A percentile compares a stretch with the other conserved stretches of the same genome.
Evolutionary conservation across 2,797 vertebrate species (phyloP).

Genomic region (Erethizon dorsatum): DNA sequence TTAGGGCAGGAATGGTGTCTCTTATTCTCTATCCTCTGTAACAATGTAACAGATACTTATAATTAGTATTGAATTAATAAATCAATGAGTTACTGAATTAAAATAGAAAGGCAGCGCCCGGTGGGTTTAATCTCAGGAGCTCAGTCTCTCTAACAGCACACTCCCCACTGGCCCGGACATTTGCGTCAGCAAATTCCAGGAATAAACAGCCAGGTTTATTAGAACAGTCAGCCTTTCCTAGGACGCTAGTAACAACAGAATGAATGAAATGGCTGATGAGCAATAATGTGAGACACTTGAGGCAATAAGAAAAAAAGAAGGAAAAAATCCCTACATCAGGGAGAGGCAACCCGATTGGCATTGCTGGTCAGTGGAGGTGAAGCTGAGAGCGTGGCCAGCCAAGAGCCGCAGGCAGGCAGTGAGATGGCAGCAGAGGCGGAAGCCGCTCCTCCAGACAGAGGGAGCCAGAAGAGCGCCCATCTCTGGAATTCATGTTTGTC

Average conservation of each 20-base stretch:
- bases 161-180: background rate
- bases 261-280: conserved; percentile 40
- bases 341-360: conserved; percentile 1
- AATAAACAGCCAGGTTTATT: conserved; percentile 36
- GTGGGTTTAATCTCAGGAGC: conserved; percentile 37
- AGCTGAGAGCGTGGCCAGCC: background rate
- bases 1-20: background rate
- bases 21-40: conserved; percentile 1
- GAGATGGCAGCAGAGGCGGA: background rate
- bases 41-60: background rate
- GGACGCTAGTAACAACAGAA: conserved; percentile 51
- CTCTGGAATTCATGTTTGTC: background rate
- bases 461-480: background rate
- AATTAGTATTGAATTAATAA: conserved; percentile 48
- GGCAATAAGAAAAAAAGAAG: background rate
- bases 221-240: conserved; percentile 27
- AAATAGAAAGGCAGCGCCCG: conserved; percentile 3
- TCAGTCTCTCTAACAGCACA: background rate
- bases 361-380: background rate
- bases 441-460: background rate
- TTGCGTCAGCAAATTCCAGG: conserved; percentile 67
- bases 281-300: background rate
- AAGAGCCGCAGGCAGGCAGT: background rate
- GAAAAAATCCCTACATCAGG: background rate
- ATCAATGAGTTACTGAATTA: conserved; percentile 25